Base-by-base conservation (phyloP, 2,113 vertebrate genomes). In the Chlamydotis undulata region DNA sequence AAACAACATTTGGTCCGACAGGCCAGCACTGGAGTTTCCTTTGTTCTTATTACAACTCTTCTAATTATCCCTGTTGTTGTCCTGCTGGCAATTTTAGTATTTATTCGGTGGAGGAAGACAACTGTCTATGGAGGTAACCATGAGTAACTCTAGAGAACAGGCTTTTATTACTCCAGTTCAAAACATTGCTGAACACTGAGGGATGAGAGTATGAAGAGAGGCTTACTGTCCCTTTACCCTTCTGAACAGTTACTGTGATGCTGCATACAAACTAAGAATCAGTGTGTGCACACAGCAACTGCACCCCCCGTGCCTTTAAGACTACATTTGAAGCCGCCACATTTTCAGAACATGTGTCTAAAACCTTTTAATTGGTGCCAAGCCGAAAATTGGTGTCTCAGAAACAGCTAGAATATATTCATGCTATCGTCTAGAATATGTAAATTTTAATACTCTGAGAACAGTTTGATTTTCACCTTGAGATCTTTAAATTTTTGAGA, bases 41-140 rank as follows among this genome's bases (percentile, higher is more conserved):
- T 99, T 39, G 97, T 98, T 81, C 95, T 99, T 92, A 98, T 99
- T 97, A 99, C 98, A 92, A 98, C 98, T 61, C 98, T 99, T 87
- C 98, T 99, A 90, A 97, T 99, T 78, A 96, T 99, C 78, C 99
- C 99, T 43, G 90, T 99, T 94, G 94, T 98, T 97, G 89, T 99
- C 71, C 98, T 99, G 95, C 91, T 99, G 89, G 97, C 98, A 91
- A 97, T 99, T 82, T 98, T 98, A 43, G 79, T 98, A 73, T 99
- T 99, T 95, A 98, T 99, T 97, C 98, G 98, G 92, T 99, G 99
- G 99, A 99, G 97, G 94, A 99, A 99, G 95, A 98, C 98, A 96
- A 97, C 98, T 97, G 97, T 93, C 96, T 99, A 97, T 97, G 97
- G 97, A 98, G 98, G 97, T 98, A 98, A 97, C 88, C 91, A 73